phyloP scores from a whole-genome alignment of 1,140 invertebrate species.

The Sitobion miscanthi region DNA sequence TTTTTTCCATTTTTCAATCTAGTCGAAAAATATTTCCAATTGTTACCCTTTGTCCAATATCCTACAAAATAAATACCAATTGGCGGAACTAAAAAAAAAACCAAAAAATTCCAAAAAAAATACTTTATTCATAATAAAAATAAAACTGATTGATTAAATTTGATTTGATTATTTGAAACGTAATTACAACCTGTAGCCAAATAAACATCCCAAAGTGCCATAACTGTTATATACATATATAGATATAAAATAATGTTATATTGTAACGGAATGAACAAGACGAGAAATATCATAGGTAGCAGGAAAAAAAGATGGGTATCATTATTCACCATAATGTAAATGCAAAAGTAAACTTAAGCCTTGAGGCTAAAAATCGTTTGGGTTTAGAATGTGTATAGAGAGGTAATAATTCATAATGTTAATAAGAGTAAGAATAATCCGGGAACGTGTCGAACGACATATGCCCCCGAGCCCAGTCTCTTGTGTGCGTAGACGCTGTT shows the following conservation, averaged over 20 bases:
- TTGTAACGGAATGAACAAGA: background rate
- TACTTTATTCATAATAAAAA: constrained; percentile 3
- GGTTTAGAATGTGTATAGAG: background rate
- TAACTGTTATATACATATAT: background rate
- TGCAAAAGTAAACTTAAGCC: background rate
- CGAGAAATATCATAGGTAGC: background rate
- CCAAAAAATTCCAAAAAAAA: background rate
- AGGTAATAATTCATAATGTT: background rate
- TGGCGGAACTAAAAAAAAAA: background rate
- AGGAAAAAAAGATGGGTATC: background rate
- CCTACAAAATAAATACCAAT: background rate
- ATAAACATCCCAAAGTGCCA: background rate
- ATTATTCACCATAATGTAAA: background rate
- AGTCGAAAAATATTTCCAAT: background rate
- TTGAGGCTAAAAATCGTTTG: background rate
- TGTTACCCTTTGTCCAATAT: background rate
- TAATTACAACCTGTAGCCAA: background rate
- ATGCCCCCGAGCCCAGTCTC: background rate
- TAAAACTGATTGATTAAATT: background rate
- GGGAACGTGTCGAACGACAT: background rate
- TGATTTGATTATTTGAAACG: background rate
- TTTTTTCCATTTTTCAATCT: background rate
- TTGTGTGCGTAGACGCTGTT: background rate
- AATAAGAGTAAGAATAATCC: background rate
- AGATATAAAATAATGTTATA: background rate